Evolutionary conservation across 2,888 invertebrate genomes (phyloP).

Genomic region (Prosopocoilus inquinatus): DNA sequence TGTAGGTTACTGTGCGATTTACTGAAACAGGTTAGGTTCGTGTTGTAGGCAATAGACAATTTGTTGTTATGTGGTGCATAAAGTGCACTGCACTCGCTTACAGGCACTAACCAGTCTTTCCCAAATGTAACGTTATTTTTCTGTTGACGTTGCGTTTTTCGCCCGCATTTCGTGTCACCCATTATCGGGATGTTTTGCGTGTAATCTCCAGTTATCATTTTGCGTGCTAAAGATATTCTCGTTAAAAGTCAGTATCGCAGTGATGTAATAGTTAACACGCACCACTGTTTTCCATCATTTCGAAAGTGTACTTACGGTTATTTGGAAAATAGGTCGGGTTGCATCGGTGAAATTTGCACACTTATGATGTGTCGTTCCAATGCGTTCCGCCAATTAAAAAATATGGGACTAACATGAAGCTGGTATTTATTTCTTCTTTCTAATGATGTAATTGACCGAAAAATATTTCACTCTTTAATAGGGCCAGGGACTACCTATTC

Average conservation of each 20-base stretch:
- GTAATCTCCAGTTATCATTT: neutral
- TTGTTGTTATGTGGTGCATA: slow-evolving; percentile 48
- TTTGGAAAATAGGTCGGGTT: slow-evolving; percentile 35
- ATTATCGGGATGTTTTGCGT: neutral
- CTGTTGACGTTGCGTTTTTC: slow-evolving; percentile 32
- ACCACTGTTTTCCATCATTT: slow-evolving; percentile 29
- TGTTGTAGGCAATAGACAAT: slow-evolving; percentile 31
- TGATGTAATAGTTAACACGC: slow-evolving; percentile 43
- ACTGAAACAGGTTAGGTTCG: slow-evolving; percentile 26
- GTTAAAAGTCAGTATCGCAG: slow-evolving; percentile 17
- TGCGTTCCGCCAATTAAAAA: no score
- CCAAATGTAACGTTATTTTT: slow-evolving; percentile 38
- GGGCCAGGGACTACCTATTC: no score
- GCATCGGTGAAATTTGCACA: slow-evolving; percentile 23
- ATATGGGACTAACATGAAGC: no score
- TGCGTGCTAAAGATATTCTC: neutral
- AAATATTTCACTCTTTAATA: no score
- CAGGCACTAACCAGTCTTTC: slow-evolving; percentile 37
- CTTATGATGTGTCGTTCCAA: slow-evolving; percentile 10
- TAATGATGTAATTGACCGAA: no score
- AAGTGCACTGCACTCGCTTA: slow-evolving; percentile 45
- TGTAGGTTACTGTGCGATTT: slow-evolving; percentile 8
- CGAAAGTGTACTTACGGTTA: slow-evolving; percentile 34
- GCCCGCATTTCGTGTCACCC: slow-evolving; percentile 3
- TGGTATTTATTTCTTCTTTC: neutral